Conservation (phyloP, 2,113 vertebrate species). For the Neolamprologus caudopunctatus region DNA sequence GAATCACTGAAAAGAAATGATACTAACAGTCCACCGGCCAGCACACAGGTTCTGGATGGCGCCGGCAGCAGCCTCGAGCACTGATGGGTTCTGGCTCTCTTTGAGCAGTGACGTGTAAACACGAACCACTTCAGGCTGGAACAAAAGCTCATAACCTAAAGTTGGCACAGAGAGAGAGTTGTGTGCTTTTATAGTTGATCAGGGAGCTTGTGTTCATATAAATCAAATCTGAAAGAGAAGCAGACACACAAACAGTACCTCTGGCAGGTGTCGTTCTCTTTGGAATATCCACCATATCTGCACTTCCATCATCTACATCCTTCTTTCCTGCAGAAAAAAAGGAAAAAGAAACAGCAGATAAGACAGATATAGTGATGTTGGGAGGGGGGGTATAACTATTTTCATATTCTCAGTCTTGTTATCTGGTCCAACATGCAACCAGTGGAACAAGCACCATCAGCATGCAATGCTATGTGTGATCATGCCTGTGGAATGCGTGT, state of each 20-base stretch:
- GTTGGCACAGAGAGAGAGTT: not conserved
- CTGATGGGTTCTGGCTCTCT: constrained; percentile 87
- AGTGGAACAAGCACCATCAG: not conserved
- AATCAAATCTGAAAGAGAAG: not conserved
- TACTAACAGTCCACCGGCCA: constrained; percentile 83
- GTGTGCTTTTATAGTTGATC: not conserved
- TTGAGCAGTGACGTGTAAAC: constrained; percentile 91
- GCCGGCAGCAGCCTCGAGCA: constrained; percentile 91
- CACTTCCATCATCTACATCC: constrained; percentile 75
- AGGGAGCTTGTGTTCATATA: not conserved
- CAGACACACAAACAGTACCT: constrained; percentile 62
- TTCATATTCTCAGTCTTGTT: not conserved
- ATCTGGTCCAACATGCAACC: constrained; percentile 19
- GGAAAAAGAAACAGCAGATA: not conserved
- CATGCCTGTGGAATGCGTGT: constrained; percentile 1
- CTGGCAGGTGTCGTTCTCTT: constrained; percentile 88
- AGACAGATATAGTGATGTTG: not conserved
- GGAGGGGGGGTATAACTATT: not conserved
- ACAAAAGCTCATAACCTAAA: constrained; percentile 91
- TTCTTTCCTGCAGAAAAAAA: constrained; percentile 76
- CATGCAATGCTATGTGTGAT: constrained; percentile 34
- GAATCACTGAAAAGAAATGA: not conserved
- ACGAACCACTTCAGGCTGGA: constrained; percentile 93
- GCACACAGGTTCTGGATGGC: constrained; percentile 95
- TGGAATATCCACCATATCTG: constrained; percentile 86